Conservation (phyloP, 2,888 invertebrate species). For the Lottia scabra region DNA sequence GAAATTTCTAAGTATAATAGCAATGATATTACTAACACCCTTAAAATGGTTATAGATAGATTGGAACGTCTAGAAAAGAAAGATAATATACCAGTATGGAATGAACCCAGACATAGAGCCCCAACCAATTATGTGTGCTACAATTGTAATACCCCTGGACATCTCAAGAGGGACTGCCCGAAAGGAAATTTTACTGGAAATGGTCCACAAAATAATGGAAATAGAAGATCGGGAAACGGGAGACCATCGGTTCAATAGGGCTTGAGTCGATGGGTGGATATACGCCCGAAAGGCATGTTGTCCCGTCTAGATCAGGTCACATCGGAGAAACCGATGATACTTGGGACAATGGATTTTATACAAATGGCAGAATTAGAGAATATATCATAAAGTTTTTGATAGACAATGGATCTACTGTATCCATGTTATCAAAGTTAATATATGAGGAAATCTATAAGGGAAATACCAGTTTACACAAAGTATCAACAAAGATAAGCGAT, state of each 20-base stretch:
- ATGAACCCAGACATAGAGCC: neutral
- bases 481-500: neutral
- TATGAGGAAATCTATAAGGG: neutral
- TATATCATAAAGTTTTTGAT: too few species aligned
- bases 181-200: neutral
- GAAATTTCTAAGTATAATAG: too few species aligned
- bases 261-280: neutral
- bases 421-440: too few species aligned
- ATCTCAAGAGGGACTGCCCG: conserved; percentile 12
- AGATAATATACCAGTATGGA: too few species aligned
- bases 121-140: too few species aligned
- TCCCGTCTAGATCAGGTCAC: neutral
- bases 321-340: conserved; percentile 6
- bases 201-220: conserved; percentile 1
- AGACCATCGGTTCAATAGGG: conserved; percentile 4
- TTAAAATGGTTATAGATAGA: neutral
- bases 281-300: neutral
- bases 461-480: neutral
- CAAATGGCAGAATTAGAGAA: too few species aligned
- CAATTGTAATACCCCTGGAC: neutral
- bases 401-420: too few species aligned
- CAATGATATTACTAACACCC: too few species aligned
- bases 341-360: conserved; percentile 10
- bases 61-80: neutral
- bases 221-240: conserved; percentile 10